Evolutionary conservation across 2,888 invertebrate species (phyloP), one percentile per base, ranked within the genome.

Genomic region (Ichneumoninae sp.): DNA sequence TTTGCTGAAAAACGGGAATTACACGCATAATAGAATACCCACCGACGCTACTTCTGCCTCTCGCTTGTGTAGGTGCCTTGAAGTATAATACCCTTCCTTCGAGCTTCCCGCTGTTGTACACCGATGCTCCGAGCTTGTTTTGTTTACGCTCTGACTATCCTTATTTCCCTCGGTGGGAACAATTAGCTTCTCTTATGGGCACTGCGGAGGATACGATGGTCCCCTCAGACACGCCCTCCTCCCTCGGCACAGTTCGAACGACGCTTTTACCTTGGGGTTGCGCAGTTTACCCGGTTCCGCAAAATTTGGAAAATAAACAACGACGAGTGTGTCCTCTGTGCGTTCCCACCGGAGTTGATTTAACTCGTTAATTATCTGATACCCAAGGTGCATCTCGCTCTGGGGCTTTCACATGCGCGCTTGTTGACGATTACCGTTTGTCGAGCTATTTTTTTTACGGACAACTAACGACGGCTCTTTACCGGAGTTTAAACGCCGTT

Each of bases 81-180:
- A 10, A 10, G 57, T 22, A 22, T 57, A 60, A 54, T 26, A 52
- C 8, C 52, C 40, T 68, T 80, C 44, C 33, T 16, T 33, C 44
- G 57, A 30, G 22, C 62, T 57, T 57, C 26, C 33, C 62, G 19
- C 76, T 33, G 52, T 54, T 60, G 60, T 30, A 26, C 13, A 54
- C 66, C 33, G 70, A 75, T 65, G 50, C 22, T 65, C 13, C n/a
- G 26, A 16, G 62, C 30, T 36, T 80, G 79, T 80, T 78, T 84
- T 84, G 82, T 81, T 68, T 82, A 70, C 70, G 10, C 70, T 78
- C 66, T 52, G 62, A 80, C 40, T 70, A 82, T 82, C 78, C 82
- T 84, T 76, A 84, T 84, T 84, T 82, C 60, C 79, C 72, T 72
- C 54, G 65, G 66, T 52, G 75, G 72, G 60, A 68, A 80, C 76